Percentiles rank a stretch among this genome's conserved stretches.
Conservation (phyloP, 2,888 invertebrate species). For the Caenorhabditis imperialis region DNA sequence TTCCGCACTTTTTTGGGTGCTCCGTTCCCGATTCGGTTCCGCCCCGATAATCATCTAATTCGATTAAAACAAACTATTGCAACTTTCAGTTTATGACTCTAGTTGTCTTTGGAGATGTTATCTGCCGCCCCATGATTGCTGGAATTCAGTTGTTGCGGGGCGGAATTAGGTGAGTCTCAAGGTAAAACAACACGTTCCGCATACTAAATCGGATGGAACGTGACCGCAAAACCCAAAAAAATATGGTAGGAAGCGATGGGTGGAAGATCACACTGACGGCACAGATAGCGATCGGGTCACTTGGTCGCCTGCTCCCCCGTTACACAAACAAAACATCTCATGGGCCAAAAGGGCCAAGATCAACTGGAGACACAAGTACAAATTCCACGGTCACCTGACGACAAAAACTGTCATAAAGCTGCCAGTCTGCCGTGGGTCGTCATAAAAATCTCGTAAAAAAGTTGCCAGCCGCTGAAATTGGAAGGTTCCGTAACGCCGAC, state of each 20-base stretch:
- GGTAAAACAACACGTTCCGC: slow-evolving; percentile 22
- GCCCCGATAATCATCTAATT: slow-evolving; percentile 43
- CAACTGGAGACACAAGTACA: slow-evolving; percentile 19
- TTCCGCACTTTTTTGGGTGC: slow-evolving; percentile 10
- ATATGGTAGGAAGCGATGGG: no score
- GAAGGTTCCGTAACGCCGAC: slow-evolving; percentile 2
- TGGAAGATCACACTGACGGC: slow-evolving; percentile 35
- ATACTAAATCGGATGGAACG: slow-evolving; percentile 10
- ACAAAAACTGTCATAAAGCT: slow-evolving; percentile 36
- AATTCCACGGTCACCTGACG: slow-evolving; percentile 35
- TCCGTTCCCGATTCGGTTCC: slow-evolving; percentile 29
- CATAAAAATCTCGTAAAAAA: slow-evolving; percentile 44
- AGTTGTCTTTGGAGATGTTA: slow-evolving; percentile 12
- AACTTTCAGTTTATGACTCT: slow-evolving; percentile 27
- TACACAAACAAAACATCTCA: slow-evolving; percentile 18
- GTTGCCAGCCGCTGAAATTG: slow-evolving; percentile 25
- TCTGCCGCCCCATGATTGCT: slow-evolving; percentile 12
- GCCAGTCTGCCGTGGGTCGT: slow-evolving; percentile 31
- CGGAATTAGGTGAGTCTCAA: slow-evolving; percentile 13
- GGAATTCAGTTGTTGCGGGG: slow-evolving; percentile 30
- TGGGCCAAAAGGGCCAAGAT: background rate
- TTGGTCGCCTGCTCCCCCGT: slow-evolving; percentile 22
- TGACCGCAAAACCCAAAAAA: slow-evolving; percentile 13
- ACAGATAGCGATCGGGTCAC: slow-evolving; percentile 45
- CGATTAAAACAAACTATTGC: slow-evolving; percentile 8